Evolutionary conservation across 2,113 vertebrate genomes (phyloP).

Genomic region (Myrmophylax atrothorax): DNA sequence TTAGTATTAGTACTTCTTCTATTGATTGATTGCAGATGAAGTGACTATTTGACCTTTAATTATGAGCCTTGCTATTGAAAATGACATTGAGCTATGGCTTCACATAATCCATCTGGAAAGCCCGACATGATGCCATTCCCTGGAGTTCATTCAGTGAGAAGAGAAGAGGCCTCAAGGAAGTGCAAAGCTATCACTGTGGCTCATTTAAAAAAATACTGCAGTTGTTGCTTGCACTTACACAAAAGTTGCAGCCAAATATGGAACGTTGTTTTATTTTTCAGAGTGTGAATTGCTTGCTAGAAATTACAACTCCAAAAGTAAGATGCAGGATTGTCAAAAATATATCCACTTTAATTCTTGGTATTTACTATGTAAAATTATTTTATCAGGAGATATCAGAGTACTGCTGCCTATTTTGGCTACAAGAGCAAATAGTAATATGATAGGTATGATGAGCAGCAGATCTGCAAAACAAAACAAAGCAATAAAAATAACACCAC

Average conservation of each 20-base stretch:
- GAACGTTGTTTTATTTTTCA: neutral
- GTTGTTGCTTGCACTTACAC: constrained; percentile 39
- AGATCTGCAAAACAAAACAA: neutral
- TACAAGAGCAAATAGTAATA: neutral
- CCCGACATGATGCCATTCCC: constrained; percentile 88
- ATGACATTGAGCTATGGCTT: constrained; percentile 88
- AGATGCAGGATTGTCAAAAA: neutral
- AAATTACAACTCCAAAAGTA: neutral
- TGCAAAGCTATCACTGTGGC: constrained; percentile 52
- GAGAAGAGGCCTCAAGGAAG: constrained; percentile 75
- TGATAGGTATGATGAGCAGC: neutral
- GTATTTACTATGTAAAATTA: neutral
- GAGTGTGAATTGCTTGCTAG: neutral
- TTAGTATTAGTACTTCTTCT: constrained; percentile 88
- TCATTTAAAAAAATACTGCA: constrained; percentile 63
- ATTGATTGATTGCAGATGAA: constrained; percentile 98
- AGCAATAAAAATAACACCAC: neutral
- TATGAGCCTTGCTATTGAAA: constrained; percentile 88
- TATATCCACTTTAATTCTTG: neutral
- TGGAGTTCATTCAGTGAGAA: constrained; percentile 80
- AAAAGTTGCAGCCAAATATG: neutral
- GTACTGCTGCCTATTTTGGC: neutral
- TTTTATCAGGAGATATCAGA: neutral
- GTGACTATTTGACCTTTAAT: constrained; percentile 99
- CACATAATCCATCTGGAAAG: constrained; percentile 87